Base-by-base conservation (phyloP, 1,140 invertebrate genomes). In the Brevipalpus yothersi region DNA sequence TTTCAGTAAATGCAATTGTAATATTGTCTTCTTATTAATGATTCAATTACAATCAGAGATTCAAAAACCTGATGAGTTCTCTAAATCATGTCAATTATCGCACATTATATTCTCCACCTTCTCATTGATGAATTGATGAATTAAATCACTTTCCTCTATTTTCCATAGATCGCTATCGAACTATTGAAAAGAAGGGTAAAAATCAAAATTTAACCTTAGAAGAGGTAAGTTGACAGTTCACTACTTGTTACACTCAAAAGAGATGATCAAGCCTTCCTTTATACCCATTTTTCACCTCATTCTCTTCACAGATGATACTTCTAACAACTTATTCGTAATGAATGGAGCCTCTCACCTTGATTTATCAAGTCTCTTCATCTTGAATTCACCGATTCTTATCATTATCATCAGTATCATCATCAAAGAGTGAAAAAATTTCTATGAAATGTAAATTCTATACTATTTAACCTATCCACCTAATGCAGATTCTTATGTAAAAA, bases 261-360 rank as follows among this genome's bases (percentile, higher is more conserved):
- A 3, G 43, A 15, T 45, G 8, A 45, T 15, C 31, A 10, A 60
- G 56, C 17, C 58, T 41, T 56, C 60, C 11, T 56, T 40, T 15
- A 40, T 42, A 42, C 41, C 21, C 49, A 17, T 51, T 51, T 42
- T 42, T 42, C 17, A 40, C 2, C 42, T 57, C 1, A 42, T 59
- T 64, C 67, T 64, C 23, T 59, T 72, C 73, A 62, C 71, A 80
- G 78, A 78, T 80, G 76, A 81, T 80, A 61, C 69, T 81, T 65
- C 80, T 80, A 77, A 81, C 79, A n/a, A 78, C 80, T 63, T 80
- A 80, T 71, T 79, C 79, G 60, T 81, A 73, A 78, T 56, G n/a
- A 17, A 45, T 45, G 31, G 31, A 31, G 31, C 5, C 31, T 5
- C 31, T 31, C 31, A 31, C 5, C 31, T 3, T 31, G 2, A 3